These are phyloP conservation scores for Triops cancriformis DNA, from an alignment of 1,140 invertebrate species.

Conservation along the genomic window DNA sequence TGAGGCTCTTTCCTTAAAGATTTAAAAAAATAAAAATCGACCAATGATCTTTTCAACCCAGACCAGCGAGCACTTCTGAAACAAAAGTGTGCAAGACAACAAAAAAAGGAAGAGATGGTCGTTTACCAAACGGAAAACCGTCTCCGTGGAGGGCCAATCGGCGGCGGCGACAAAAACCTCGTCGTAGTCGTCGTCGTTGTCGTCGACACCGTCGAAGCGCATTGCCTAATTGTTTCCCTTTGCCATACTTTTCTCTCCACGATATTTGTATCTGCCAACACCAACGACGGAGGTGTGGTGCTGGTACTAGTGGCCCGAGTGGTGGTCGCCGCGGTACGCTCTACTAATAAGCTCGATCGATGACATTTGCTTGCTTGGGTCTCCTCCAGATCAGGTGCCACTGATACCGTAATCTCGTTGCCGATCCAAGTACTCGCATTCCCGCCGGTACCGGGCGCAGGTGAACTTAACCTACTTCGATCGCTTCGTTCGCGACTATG, in stretches of 20 bases:
- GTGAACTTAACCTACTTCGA: constrained; percentile 22
- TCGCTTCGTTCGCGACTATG: constrained; percentile 36
- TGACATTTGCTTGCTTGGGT: constrained; percentile 15
- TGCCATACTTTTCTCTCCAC: constrained; percentile 30
- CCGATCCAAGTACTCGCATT: too few relatives aligned
- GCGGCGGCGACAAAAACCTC: constrained; percentile 29
- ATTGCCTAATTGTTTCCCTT: constrained; percentile 34
- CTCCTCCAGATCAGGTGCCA: too few relatives aligned
- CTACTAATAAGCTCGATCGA: background rate
- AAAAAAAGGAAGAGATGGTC: background rate
- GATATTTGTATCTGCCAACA: background rate
- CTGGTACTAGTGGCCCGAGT: constrained; percentile 2
- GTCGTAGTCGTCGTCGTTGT: constrained; percentile 17
- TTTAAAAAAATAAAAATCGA: too few relatives aligned
- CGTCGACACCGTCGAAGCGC: constrained; percentile 21
- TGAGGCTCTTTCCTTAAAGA: too few relatives aligned
- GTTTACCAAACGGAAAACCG: constrained; percentile 49
- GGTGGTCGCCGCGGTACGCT: too few relatives aligned
- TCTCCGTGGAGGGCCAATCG: constrained; percentile 39
- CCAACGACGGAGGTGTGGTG: background rate
- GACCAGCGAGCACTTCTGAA: background rate
- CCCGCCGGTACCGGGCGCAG: background rate
- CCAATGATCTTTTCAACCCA: background rate
- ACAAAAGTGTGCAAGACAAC: background rate
- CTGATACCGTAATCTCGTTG: too few relatives aligned